phyloP scores from a whole-genome alignment of 23 tunicate genomes.

The Halocynthia aurantium region DNA sequence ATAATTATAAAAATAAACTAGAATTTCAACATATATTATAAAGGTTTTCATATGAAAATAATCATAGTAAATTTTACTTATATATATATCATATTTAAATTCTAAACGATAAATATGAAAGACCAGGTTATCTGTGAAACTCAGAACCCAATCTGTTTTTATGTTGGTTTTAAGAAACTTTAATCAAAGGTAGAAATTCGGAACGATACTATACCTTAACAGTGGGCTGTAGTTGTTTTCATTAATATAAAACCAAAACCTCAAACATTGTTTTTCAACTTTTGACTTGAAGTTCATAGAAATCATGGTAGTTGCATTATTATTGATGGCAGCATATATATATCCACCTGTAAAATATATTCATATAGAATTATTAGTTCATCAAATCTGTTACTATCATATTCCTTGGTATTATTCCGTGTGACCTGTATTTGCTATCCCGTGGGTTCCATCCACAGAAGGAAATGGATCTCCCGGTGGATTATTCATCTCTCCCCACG shows the following conservation, averaged over 20 bases:
- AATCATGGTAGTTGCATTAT: neutral
- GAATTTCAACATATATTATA: too few species aligned
- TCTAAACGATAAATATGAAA: too few species aligned
- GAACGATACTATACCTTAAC: too few species aligned
- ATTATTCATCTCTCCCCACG: neutral
- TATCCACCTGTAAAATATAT: neutral
- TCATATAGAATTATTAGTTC: neutral
- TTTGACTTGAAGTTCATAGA: neutral
- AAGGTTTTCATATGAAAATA: too few species aligned
- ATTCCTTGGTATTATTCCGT: neutral
- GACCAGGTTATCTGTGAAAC: too few species aligned
- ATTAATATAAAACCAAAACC: conserved; percentile 2
- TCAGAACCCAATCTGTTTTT: too few species aligned
- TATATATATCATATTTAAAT: too few species aligned
- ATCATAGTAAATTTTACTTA: too few species aligned
- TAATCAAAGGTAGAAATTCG: too few species aligned
- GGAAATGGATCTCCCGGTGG: neutral
- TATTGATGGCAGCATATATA: neutral
- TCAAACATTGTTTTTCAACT: neutral
- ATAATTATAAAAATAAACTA: too few species aligned
- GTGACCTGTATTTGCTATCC: neutral
- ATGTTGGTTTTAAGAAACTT: too few species aligned
- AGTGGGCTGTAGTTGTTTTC: too few species aligned
- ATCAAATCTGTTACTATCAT: neutral
- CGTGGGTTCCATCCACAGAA: conserved; percentile 1